Evolutionary conservation across 2,888 invertebrate species (phyloP).

Genomic region (Argyra leucocephala): DNA sequence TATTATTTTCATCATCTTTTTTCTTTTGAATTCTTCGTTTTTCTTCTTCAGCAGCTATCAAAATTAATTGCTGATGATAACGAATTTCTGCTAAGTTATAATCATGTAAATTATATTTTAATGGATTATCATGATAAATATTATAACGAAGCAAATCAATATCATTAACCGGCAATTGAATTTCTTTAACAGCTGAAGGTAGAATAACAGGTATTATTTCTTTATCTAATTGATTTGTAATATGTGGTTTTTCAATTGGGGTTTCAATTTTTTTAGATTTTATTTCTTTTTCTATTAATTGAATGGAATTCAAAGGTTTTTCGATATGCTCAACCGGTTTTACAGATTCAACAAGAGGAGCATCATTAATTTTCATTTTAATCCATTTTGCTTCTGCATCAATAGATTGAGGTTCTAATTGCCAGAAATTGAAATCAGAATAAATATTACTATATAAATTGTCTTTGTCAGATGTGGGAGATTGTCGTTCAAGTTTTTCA

Average conservation of each 20-base stretch:
- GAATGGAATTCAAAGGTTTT: background rate
- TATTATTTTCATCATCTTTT: constrained; percentile 34
- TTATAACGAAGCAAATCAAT: constrained; percentile 24
- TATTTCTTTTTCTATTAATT: background rate
- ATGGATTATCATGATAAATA: constrained; percentile 45
- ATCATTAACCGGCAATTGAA: background rate
- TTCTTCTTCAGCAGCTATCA: constrained; percentile 42
- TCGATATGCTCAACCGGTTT: background rate
- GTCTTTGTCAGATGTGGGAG: background rate
- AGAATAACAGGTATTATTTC: too few species aligned
- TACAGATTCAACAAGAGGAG: background rate
- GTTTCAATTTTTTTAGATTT: background rate
- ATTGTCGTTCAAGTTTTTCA: background rate
- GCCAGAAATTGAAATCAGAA: constrained; percentile 46
- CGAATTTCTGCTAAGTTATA: constrained; percentile 59
- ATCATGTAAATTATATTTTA: constrained; percentile 53
- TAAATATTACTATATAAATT: constrained; percentile 4
- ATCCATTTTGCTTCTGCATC: constrained; percentile 55
- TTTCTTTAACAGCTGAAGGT: background rate
- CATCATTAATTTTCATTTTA: background rate
- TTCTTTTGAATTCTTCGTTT: constrained; percentile 22
- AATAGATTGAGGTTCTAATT: constrained; percentile 52
- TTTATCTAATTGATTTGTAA: too few species aligned
- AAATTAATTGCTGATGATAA: constrained; percentile 44
- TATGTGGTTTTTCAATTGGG: background rate